phyloP scores from a whole-genome alignment of 2,888 invertebrate species.

The Callimorpha dominula region DNA sequence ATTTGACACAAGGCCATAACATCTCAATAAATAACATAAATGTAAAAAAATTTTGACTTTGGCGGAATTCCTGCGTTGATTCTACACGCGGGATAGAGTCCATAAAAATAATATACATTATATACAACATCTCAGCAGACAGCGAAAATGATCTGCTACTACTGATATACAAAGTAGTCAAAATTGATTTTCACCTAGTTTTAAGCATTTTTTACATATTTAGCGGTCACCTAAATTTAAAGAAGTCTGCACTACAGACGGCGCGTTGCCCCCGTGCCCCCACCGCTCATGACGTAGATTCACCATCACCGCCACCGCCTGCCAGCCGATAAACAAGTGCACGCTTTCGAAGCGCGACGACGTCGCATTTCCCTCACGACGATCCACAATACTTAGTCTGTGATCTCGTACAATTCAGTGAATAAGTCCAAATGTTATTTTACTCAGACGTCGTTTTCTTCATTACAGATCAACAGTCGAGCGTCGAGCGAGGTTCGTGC shows the following conservation, averaged over 20 bases:
- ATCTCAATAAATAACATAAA: background rate
- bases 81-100: too few relatives aligned
- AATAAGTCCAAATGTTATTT: slow-evolving; percentile 38
- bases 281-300: slow-evolving; percentile 66
- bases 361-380: slow-evolving; percentile 60
- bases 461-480: slow-evolving; percentile 79
- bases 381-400: slow-evolving; percentile 53
- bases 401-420: slow-evolving; percentile 49
- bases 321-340: slow-evolving; percentile 71
- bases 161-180: slow-evolving; percentile 11
- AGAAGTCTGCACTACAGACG: slow-evolving; percentile 64
- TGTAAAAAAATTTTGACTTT: too few relatives aligned
- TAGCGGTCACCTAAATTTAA: slow-evolving; percentile 63
- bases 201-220: slow-evolving; percentile 43
- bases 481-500: slow-evolving; percentile 79
- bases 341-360: slow-evolving; percentile 69
- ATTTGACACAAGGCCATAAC: slow-evolving; percentile 37
- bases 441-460: slow-evolving; percentile 49
- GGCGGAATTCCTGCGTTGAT: too few relatives aligned
- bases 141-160: slow-evolving; percentile 23
- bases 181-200: slow-evolving; percentile 32
- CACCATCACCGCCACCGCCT: slow-evolving; percentile 51
- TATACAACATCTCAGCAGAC: background rate
- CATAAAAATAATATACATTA: too few relatives aligned
- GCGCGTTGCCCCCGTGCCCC: slow-evolving; percentile 73